Evolutionary conservation across 2,888 invertebrate species (phyloP).

Genomic region (Mellilla xanthometata): DNA sequence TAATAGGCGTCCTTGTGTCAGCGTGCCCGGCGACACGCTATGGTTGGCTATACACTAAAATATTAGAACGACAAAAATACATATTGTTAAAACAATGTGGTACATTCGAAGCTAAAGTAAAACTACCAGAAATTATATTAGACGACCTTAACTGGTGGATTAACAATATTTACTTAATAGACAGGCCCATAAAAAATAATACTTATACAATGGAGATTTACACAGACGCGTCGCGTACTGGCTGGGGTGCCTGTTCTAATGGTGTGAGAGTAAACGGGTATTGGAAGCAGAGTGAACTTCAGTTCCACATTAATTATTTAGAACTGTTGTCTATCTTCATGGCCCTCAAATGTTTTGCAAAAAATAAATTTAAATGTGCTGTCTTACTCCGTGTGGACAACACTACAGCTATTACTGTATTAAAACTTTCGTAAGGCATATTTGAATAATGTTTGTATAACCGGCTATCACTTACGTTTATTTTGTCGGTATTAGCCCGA

Average conservation of each 20-base stretch:
- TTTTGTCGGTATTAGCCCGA: too few species aligned
- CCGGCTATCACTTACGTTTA: too few species aligned
- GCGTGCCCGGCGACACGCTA: conserved; percentile 27
- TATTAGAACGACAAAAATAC: conserved; percentile 23
- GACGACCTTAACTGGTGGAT: conserved; percentile 19
- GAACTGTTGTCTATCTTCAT: conserved; percentile 6
- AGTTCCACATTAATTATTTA: conserved; percentile 11
- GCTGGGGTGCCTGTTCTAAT: conserved; percentile 5
- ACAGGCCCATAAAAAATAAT: background rate
- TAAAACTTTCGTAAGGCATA: too few species aligned
- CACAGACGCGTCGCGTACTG: conserved; percentile 4
- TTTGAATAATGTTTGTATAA: too few species aligned
- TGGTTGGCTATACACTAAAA: conserved; percentile 25
- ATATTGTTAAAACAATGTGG: background rate
- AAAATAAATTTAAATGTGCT: background rate
- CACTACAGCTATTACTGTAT: too few species aligned
- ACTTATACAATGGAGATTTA: conserved; percentile 1
- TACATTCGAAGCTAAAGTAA: conserved; percentile 10
- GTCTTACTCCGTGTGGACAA: conserved; percentile 15
- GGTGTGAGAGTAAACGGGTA: background rate
- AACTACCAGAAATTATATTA: too few species aligned
- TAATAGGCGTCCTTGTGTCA: conserved; percentile 18
- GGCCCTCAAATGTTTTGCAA: conserved; percentile 2
- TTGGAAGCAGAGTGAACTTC: background rate
- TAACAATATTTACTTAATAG: background rate